Evolutionary conservation across 1,140 invertebrate genomes (phyloP), one percentile per base, ranked within the genome.

Genomic region (Macrostomum lignano): DNA sequence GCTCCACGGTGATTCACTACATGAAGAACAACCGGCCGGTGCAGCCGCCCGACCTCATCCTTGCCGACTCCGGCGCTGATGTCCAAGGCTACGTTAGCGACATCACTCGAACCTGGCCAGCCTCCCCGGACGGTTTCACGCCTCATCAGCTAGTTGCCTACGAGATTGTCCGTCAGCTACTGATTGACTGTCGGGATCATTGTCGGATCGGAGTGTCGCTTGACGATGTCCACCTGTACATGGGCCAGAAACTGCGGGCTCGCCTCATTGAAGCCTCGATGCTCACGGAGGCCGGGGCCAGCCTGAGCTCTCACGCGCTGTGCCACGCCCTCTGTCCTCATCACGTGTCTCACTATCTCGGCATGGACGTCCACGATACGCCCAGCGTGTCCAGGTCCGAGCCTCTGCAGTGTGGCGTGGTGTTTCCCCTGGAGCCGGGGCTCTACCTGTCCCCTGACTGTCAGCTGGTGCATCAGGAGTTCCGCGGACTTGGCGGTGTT

Each of bases 321-420:
- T n/a, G n/a, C n/a, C n/a, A n/a, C n/a, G n/a, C n/a, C n/a, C n/a
- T 79, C 46, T 94, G 84, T 56, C 82, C 82, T 0, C 84, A 94
- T 62, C 51, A 94, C 59, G 78, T 93, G 13, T 74, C 78, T 36
- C 84, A 93, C 64, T 91, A 88, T 61, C 61, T 93, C 10, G 88
- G 86, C 10, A 76, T 96, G 72, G 88, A 96, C 60, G 79, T 98
- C 13, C 88, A 98, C 53, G 88, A 98, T 56, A 74, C 78, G 11
- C 65, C 70, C 22, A 59, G 66, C 14, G 64, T 93, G 35, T 64
- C 71, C 2, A 63, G 78, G 37, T 66, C 60, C 44, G 64, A 70
- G 17, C 60, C 60, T 33, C 54, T 91, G 17, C 42, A 65, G 39
- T 67, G 71, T 14, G 76, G 75, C 39, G 88, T 88, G 71, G 63